Base-by-base conservation (phyloP, 2,888 invertebrate genomes). In the Drosophila hamatofila region DNA sequence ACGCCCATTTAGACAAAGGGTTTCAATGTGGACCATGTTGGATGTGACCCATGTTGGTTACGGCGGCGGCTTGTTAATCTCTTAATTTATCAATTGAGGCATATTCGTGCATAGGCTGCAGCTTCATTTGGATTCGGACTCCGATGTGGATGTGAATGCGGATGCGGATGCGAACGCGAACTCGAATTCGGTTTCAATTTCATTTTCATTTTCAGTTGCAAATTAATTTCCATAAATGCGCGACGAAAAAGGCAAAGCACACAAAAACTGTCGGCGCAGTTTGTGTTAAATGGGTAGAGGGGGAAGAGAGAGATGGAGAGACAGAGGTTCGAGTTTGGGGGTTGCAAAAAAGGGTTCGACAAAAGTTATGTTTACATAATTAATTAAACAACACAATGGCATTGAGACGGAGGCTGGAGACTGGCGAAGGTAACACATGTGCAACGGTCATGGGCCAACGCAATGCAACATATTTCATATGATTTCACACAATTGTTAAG, bases 191-290 rank as follows among this genome's bases (percentile, higher is more conserved):
- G 67, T 58, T 67, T 67, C 66, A 61, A 55, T 72, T 72, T 81
- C 71, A 61, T 64, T 85, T 82, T 84, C 73, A 80, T 79, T 84
- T 81, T 86, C 81, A 88, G 85, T 86, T 88, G 85, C 88, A 90
- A 90, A 91, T 91, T 87, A 90, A 90, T 91, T 90, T 90, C 84
- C 90, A 86, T 88, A 89, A 89, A 88, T 76, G 81, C 83, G 88
- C 86, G 79, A 84, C 83, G 72, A 64, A 65, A 80, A 72, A 59
- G 59, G 62, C 57, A 68, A 33, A 52, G 23, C 37, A 46, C 72
- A 80, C 66, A 73, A 63, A 72, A 78, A 76, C 63, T 65, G 64
- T 65, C 48, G 37, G 39, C 39, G 39, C 18, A 16, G 25, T 56
- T 30, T 27, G 49, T 14, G 60, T 0, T 14, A 33, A 11, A 14